phyloP scores from a whole-genome alignment of 2,113 vertebrate species.

The Sylvia atricapilla region DNA sequence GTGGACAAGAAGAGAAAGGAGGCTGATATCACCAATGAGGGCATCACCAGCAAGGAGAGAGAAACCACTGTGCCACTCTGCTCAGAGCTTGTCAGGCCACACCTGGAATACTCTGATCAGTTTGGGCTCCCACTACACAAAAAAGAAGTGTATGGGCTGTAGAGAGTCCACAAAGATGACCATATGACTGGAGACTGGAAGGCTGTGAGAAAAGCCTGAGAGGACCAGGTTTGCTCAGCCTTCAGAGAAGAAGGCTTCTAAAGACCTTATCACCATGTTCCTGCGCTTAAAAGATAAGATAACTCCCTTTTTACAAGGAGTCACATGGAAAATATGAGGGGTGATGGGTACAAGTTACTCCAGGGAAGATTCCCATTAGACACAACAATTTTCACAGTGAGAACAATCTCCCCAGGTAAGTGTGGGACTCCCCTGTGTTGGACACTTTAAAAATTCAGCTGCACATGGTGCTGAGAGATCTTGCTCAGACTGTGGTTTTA shows the following conservation, averaged over 20 bases:
- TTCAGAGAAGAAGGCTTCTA: background rate
- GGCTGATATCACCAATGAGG: no score
- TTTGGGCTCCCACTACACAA: background rate
- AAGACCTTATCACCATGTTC: background rate
- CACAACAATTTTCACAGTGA: background rate
- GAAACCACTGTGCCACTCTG: background rate
- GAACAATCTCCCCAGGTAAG: background rate
- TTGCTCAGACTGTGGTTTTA: background rate
- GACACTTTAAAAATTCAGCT: background rate
- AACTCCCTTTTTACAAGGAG: background rate
- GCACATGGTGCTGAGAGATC: background rate
- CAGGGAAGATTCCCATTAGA: background rate
- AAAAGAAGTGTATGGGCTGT: background rate
- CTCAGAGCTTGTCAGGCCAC: background rate
- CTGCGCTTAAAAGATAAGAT: background rate
- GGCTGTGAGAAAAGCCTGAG: background rate
- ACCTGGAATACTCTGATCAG: background rate
- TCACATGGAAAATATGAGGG: background rate
- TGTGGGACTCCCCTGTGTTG: rapidly evolving
- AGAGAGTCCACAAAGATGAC: background rate
- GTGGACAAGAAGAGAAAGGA: no score
- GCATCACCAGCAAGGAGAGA: background rate
- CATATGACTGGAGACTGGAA: background rate
- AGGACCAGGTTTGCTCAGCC: background rate
- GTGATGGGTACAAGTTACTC: background rate